Base-by-base conservation (phyloP, 2,888 invertebrate species). In the Alloscopus bannaensis region DNA sequence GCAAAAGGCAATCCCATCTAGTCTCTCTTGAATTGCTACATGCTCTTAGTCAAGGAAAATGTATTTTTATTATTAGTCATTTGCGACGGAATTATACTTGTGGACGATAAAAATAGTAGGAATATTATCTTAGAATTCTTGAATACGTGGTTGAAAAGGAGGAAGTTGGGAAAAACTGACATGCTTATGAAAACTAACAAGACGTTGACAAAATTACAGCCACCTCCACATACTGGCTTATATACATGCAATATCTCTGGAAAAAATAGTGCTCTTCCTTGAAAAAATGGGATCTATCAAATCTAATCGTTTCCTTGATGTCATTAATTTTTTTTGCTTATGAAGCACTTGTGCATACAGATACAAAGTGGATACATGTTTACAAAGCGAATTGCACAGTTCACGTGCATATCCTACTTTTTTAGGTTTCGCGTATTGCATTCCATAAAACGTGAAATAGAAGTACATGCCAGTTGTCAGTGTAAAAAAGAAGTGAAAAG, bases 131-230 rank as follows among this genome's bases (percentile, higher is more conserved):
- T 50, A 20, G 18, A 50, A 20, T 50, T 50, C 2, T 18, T 50
- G 8, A 1, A 20, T 50, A 20, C 22, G 16, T 50, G 22, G 2
- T 18, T 20, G 22, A 11, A 40, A 47, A 31, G 57, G 26, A 65
- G 59, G 59, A 66, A 75, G 73, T 65, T 18, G 62, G 0, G n/a
- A n/a, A 52, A 28, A 52, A 55, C 31, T 42, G 57, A 59, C 65
- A 28, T 24, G 45, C 28, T 59, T 45, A 55, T 57, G 57, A 57
- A 16, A 18, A 28, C 26, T 75, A 75, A 75, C 66, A 66, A 75
- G 73, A 75, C 66, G 59, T 75, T 75, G 73, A 66, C 73, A 75
- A 75, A 75, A 75, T 40, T 64, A 64, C 50, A 50, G 1, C n/a
- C 4, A 47, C 45, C 8, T n/a, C 13, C 18, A 26, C 26, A 18